Conservation (phyloP, 1,140 invertebrate species). For the Diprion similis region DNA sequence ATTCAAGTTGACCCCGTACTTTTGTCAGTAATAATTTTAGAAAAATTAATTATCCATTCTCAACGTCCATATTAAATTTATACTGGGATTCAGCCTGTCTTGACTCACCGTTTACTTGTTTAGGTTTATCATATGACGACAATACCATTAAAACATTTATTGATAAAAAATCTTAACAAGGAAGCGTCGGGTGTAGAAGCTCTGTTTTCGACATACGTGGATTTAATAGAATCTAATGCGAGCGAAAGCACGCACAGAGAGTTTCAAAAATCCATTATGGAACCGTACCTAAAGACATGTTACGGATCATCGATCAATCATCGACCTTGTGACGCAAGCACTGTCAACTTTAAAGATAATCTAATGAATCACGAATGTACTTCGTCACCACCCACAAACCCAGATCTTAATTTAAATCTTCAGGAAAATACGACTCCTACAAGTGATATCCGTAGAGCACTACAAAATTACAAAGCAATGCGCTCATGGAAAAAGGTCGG, state of each 20-base stretch:
- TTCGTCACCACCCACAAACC: neutral
- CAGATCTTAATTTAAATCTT: neutral
- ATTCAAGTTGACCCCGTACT: neutral
- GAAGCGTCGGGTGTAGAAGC: slow-evolving; percentile 32
- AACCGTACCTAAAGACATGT: slow-evolving; percentile 39
- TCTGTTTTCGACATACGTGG: slow-evolving; percentile 33
- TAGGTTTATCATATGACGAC: slow-evolving; percentile 36
- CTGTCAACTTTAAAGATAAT: neutral
- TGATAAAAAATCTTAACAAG: slow-evolving; percentile 37
- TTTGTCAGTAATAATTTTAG: neutral
- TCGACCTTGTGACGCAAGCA: neutral
- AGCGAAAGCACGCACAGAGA: slow-evolving; percentile 28
- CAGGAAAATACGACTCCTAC: neutral
- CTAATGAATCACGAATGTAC: neutral
- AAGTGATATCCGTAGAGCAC: slow-evolving; percentile 21
- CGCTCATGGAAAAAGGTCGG: slow-evolving; percentile 46
- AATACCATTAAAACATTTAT: slow-evolving; percentile 30
- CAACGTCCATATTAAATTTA: slow-evolving; percentile 12
- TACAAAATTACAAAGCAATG: slow-evolving; percentile 46
- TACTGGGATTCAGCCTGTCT: neutral
- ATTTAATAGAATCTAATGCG: slow-evolving; percentile 32
- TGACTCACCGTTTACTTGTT: neutral
- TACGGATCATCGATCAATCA: slow-evolving; percentile 25
- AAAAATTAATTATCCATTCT: slow-evolving; percentile 13
- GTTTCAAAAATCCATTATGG: slow-evolving; percentile 37